These are phyloP conservation scores for Luscinia megarhynchos DNA, from an alignment of 2,797 vertebrate genomes.

Conservation along the genomic window DNA sequence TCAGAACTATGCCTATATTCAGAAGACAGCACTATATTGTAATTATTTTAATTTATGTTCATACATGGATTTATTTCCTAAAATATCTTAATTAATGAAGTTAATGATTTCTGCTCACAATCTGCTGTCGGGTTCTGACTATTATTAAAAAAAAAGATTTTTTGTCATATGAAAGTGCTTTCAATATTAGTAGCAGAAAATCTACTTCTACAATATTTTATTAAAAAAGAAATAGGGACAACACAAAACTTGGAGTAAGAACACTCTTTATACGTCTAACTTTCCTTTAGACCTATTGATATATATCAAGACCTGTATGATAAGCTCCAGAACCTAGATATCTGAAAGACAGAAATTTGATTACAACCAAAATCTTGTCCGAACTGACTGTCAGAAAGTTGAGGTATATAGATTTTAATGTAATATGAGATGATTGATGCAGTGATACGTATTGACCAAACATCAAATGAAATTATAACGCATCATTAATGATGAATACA, in stretches of 20 bases:
- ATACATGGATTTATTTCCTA: not conserved
- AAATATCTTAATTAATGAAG: not conserved
- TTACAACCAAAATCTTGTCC: not conserved
- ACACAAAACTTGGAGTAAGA: not conserved
- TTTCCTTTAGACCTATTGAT: not conserved
- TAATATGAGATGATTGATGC: not conserved
- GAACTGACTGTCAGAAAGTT: not conserved
- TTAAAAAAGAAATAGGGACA: not conserved
- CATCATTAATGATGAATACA: not conserved
- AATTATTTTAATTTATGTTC: not conserved
- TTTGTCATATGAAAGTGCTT: not conserved
- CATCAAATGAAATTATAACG: not conserved
- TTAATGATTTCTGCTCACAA: not conserved
- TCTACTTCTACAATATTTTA: not conserved
- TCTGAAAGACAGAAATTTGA: not conserved
- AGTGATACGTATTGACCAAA: not conserved
- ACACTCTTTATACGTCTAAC: not conserved
- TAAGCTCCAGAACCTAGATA: not conserved
- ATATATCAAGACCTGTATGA: not conserved
- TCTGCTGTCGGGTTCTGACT: not conserved
- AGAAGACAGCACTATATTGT: not conserved
- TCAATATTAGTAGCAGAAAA: not conserved
- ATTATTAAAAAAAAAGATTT: not conserved
- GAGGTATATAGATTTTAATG: not conserved
- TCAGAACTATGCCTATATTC: not conserved